Evolutionary conservation across 2,113 vertebrate genomes (phyloP).

Genomic region (Grammomys surdaster): DNA sequence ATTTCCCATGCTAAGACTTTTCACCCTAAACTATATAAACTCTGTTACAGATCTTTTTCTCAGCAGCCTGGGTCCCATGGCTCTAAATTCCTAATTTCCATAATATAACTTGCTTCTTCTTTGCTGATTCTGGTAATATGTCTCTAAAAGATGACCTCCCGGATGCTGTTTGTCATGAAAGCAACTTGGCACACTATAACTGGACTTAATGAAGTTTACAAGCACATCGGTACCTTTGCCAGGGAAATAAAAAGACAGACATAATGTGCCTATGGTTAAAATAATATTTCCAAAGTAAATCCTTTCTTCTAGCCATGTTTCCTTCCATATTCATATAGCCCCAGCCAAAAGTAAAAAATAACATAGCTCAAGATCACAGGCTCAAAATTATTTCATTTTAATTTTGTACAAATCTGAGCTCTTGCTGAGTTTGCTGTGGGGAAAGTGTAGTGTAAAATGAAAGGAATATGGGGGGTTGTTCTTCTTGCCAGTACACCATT

Average conservation of each 20-base stretch:
- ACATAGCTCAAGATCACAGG: slow-evolving; percentile 23
- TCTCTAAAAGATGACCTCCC: slow-evolving; percentile 46
- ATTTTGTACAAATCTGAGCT: slow-evolving; percentile 27
- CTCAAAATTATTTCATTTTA: slow-evolving; percentile 36
- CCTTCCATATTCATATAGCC: neutral
- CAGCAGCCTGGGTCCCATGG: neutral
- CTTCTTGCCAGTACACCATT: neutral
- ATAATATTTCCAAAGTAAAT: slow-evolving; percentile 47
- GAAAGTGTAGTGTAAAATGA: neutral
- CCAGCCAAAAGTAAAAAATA: slow-evolving; percentile 2
- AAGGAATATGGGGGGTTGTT: rapidly evolving
- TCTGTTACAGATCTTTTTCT: slow-evolving; percentile 24
- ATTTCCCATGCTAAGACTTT: neutral
- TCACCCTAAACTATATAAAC: slow-evolving; percentile 32
- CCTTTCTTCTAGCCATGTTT: slow-evolving; percentile 1
- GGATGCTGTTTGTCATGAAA: slow-evolving; percentile 18
- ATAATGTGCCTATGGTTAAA: slow-evolving; percentile 22
- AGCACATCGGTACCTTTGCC: slow-evolving; percentile 4
- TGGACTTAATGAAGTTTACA: neutral
- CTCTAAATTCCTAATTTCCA: slow-evolving; percentile 55
- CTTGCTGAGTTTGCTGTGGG: neutral
- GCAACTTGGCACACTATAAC: slow-evolving; percentile 44
- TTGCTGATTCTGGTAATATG: slow-evolving; percentile 29
- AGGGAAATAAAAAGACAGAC: slow-evolving; percentile 34
- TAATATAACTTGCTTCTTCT: slow-evolving; percentile 30